Conservation (phyloP, 2,888 invertebrate species). For the Noctua janthe region DNA sequence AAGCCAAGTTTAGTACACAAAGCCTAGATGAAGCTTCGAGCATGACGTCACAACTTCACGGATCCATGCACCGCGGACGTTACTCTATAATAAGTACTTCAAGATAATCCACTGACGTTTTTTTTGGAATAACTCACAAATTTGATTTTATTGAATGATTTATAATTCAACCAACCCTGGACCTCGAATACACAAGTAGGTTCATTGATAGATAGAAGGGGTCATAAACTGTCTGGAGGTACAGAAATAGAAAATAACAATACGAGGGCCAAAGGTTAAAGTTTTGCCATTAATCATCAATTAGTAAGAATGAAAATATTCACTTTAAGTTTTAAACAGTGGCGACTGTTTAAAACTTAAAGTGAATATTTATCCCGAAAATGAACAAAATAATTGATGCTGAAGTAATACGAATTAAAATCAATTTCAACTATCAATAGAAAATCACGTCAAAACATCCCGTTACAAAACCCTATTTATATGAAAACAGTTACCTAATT, state of each 20-base stretch:
- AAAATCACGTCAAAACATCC: conserved; percentile 49
- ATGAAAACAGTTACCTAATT: conserved; percentile 54
- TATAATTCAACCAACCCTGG: background rate
- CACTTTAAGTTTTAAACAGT: too few species aligned
- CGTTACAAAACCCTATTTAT: conserved; percentile 40
- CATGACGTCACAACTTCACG: conserved; percentile 34
- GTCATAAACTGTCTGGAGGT: background rate
- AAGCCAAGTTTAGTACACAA: conserved; percentile 37
- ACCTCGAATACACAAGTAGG: background rate
- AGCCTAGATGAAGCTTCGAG: conserved; percentile 31
- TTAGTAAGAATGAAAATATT: too few species aligned
- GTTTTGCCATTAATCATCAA: background rate
- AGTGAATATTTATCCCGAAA: background rate
- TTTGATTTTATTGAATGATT: background rate
- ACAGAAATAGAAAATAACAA: background rate
- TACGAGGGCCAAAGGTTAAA: background rate
- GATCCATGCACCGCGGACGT: background rate
- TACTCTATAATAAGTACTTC: conserved; percentile 1
- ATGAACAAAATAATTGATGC: conserved; percentile 24
- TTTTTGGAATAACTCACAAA: background rate
- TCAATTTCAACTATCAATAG: conserved; percentile 36
- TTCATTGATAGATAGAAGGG: background rate
- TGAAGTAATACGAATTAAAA: conserved; percentile 41
- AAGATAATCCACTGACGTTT: background rate
- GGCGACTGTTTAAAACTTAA: background rate